Evolutionary conservation across 2,888 invertebrate species (phyloP), one percentile per base, ranked within the genome.

Genomic region (Torymus auratus): DNA sequence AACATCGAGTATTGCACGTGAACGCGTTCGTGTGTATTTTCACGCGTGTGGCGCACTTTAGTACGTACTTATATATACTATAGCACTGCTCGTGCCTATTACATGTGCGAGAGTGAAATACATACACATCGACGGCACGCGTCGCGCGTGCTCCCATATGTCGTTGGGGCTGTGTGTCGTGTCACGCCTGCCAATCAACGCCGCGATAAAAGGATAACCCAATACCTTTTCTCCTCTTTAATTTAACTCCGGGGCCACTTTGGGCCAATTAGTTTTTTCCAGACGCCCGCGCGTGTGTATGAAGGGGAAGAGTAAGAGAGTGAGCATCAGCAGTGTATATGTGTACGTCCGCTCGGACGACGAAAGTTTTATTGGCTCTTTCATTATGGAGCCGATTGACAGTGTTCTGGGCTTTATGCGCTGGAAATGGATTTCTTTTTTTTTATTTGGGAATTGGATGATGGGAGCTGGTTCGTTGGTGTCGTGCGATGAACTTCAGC

Each of bases 181-280:
- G 79, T 74, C 69, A 65, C 80, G 80, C 75, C 75, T 80, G 75
- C 65, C 80, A 80, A 75, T 80, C 75, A 80, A 65, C 73, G 11
- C 41, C 69, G 17, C 61, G 60, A 73, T 69, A 64, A 74, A 69
- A 70, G 74, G 60, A 61, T 62, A 20, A 65, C 61, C 61, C 69
- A 13, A 20, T 56, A 41, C 62, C 7, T 53, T 23, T 14, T 56
- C 58, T 58, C 17, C 60, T 58, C 64, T 74, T 52, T 58, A 58
- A 79, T 69, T 74, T 60, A 28, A 72, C 72, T 60, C 41, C 14
- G 71, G 13, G 64, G 28, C 15, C 74, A 79, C 79, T 79, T 74
- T 50, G 28, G 65, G 61, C 56, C 73, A 68, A 79, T 79, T 79
- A 79, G 56, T 58, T 61, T 72, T 56, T 67, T 70, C 58, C 60